phyloP scores from a whole-genome alignment of 2,113 vertebrate genomes.

The Zeus faber region DNA sequence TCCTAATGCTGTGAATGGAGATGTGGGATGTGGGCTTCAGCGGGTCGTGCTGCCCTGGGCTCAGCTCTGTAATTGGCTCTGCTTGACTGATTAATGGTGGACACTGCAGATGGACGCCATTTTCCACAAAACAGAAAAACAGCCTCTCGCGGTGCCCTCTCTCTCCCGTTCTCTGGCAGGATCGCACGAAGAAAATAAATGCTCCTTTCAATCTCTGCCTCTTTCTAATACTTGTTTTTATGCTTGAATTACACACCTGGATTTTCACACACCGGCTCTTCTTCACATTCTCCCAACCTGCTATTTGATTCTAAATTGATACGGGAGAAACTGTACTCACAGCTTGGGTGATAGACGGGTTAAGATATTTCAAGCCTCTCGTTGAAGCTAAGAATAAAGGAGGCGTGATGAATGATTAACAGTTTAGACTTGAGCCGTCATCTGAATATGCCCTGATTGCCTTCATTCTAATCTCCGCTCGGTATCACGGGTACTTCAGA shows the following conservation, averaged over 20 bases:
- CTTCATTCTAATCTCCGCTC: slow-evolving; percentile 19
- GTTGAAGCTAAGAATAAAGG: slow-evolving; percentile 60
- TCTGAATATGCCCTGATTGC: slow-evolving; percentile 31
- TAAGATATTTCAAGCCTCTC: slow-evolving; percentile 52
- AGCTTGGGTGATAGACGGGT: slow-evolving; percentile 48
- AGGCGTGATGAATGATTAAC: slow-evolving; percentile 59
- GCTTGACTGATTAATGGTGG: slow-evolving; percentile 71
- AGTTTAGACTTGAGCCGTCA: slow-evolving; percentile 37
- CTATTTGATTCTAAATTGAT: slow-evolving; percentile 48
- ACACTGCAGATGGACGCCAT: slow-evolving; percentile 68
- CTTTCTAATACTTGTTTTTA: slow-evolving; percentile 10
- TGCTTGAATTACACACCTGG: slow-evolving; percentile 25
- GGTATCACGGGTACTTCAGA: slow-evolving; percentile 15
- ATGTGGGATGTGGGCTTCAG: slow-evolving; percentile 55
- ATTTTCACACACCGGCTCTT: slow-evolving; percentile 23
- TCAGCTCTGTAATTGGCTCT: slow-evolving; percentile 65
- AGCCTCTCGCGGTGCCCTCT: slow-evolving; percentile 10
- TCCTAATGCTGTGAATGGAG: slow-evolving; percentile 48
- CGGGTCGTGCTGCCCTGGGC: slow-evolving; percentile 47
- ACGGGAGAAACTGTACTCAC: slow-evolving; percentile 25
- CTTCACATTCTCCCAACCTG: slow-evolving; percentile 11
- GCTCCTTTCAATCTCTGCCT: slow-evolving; percentile 11
- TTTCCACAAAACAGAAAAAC: slow-evolving; percentile 51
- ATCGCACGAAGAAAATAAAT: slow-evolving; percentile 35
- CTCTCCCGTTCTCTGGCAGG: slow-evolving; percentile 18